A percentile compares a stretch with the other conserved stretches of the same genome.
phyloP scores from a whole-genome alignment of 2,797 vertebrate genomes.

The Syngnathus rostellatus region DNA sequence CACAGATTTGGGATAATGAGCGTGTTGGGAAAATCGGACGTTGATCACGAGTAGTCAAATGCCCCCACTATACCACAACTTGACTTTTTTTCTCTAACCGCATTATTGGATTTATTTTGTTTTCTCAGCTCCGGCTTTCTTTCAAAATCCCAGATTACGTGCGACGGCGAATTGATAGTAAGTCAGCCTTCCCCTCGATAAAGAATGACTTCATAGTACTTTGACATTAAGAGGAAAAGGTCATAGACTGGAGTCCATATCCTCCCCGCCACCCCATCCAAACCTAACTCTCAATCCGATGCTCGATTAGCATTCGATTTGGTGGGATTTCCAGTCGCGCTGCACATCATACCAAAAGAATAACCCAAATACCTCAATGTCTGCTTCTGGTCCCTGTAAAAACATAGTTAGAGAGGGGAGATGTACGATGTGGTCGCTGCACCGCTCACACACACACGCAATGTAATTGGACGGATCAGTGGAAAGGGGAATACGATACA shows the following conservation, averaged over 20 bases:
- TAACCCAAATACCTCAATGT: slow-evolving; percentile 62
- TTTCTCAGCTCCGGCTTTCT: background rate
- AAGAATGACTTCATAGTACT: slow-evolving; percentile 47
- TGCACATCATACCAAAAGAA: slow-evolving; percentile 50
- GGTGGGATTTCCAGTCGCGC: slow-evolving; percentile 51
- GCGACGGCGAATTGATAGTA: slow-evolving; percentile 12
- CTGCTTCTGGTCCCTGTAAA: slow-evolving; percentile 56
- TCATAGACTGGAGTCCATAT: slow-evolving; percentile 37
- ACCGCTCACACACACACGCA: slow-evolving; percentile 12
- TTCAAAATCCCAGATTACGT: slow-evolving; percentile 12
- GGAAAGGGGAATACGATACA: slow-evolving; percentile 55
- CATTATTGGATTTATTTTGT: slow-evolving; percentile 38
- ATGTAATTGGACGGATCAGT: slow-evolving; percentile 55
- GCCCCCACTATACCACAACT: slow-evolving; percentile 15
- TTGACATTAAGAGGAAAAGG: slow-evolving; percentile 36
- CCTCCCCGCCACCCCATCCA: slow-evolving; percentile 3
- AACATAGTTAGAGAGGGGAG: slow-evolving; percentile 58
- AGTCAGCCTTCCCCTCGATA: slow-evolving; percentile 14
- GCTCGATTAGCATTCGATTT: slow-evolving; percentile 56
- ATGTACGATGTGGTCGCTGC: slow-evolving; percentile 46
- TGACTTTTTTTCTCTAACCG: slow-evolving; percentile 13
- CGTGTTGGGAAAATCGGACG: slow-evolving; percentile 33
- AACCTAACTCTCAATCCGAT: slow-evolving; percentile 33
- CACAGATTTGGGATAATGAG: slow-evolving; percentile 36
- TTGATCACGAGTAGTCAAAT: slow-evolving; percentile 20